Evolutionary conservation across 2,888 invertebrate species (phyloP).

Genomic region (Heliconius cydno): DNA sequence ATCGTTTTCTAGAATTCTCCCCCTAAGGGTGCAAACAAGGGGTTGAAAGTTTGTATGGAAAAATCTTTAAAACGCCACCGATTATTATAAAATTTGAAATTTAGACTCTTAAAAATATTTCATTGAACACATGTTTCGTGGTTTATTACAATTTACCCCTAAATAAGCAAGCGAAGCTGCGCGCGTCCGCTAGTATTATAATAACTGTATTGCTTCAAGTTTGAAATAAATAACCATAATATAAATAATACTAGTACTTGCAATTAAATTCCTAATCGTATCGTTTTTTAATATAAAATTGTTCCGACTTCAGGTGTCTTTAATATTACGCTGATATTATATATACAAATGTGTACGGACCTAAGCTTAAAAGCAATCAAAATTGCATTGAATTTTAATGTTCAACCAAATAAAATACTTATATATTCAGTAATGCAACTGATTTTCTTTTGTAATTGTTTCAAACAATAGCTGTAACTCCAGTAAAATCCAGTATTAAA

Average conservation of each 20-base stretch:
- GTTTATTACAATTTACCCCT: too few relatives aligned
- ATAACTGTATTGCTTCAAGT: neutral
- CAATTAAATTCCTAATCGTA: neutral
- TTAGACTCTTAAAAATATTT: too few relatives aligned
- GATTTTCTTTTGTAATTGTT: constrained; percentile 10
- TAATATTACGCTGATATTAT: neutral
- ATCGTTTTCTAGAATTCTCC: too few relatives aligned
- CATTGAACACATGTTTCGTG: too few relatives aligned
- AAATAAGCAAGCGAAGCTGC: too few relatives aligned
- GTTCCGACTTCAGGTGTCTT: neutral
- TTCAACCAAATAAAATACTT: neutral
- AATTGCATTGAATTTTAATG: neutral
- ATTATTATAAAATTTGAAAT: too few relatives aligned
- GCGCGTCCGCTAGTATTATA: too few relatives aligned
- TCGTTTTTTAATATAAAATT: neutral
- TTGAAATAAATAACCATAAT: neutral
- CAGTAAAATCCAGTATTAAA: constrained; percentile 28
- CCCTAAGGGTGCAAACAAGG: too few relatives aligned
- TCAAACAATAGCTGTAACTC: constrained; percentile 15
- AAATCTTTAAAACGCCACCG: too few relatives aligned
- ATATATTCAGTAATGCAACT: constrained; percentile 7
- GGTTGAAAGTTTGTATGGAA: too few relatives aligned
- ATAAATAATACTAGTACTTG: neutral
- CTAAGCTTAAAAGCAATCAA: neutral
- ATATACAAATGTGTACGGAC: neutral